Evolutionary conservation across 2,113 vertebrate species (phyloP).

Genomic region (Thomomys bottae): DNA sequence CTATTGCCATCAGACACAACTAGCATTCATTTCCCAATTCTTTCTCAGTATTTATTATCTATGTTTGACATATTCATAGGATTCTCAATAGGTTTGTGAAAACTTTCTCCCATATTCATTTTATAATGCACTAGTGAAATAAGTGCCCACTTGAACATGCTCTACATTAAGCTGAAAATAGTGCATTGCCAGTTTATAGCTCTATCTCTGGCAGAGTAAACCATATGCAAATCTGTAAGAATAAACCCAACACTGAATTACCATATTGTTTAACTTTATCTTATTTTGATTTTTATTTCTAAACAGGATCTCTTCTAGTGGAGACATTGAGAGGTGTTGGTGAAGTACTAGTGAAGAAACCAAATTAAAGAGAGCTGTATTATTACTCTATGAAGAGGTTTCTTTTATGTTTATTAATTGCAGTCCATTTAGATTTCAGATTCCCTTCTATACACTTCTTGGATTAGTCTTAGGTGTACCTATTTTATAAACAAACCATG

Average conservation of each 20-base stretch:
- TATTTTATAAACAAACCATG: background rate
- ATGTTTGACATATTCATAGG: background rate
- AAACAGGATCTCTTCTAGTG: background rate
- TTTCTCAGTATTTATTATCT: background rate
- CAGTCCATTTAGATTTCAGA: background rate
- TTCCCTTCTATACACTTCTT: background rate
- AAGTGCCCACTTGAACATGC: background rate
- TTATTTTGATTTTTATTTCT: background rate
- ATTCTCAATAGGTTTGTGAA: background rate
- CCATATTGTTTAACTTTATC: background rate
- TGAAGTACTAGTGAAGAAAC: background rate
- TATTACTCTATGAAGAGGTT: background rate
- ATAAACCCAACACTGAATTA: slow-evolving; percentile 6
- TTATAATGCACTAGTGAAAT: background rate
- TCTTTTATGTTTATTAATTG: background rate
- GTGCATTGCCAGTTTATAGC: background rate
- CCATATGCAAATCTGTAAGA: background rate
- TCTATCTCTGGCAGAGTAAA: background rate
- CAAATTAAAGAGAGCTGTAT: background rate
- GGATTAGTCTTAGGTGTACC: background rate
- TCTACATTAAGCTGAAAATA: background rate
- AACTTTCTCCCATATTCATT: background rate
- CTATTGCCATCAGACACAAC: background rate
- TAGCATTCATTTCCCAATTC: background rate
- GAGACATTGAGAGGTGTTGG: too few species aligned